These are phyloP conservation scores for Macrotrachela quadricornifera DNA, from an alignment of 1,140 invertebrate species.

Conservation along the genomic window DNA sequence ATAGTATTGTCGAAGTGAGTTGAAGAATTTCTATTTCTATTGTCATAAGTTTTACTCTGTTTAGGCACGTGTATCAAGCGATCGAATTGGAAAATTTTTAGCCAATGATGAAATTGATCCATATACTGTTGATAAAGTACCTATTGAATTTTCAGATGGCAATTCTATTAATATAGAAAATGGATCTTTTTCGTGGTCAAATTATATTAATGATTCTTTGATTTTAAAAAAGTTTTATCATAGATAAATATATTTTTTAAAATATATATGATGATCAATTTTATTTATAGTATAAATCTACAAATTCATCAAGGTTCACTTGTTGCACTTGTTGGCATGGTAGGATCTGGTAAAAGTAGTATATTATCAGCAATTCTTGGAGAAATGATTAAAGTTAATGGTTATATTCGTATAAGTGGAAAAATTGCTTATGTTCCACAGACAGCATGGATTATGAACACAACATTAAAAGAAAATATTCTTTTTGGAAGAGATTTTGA, in stretches of 20 bases:
- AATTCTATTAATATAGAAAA: no score
- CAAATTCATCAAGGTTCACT: slow-evolving; percentile 38
- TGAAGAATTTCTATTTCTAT: neutral
- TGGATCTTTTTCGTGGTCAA: no score
- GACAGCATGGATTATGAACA: slow-evolving; percentile 6
- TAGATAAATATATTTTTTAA: no score
- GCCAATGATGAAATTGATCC: slow-evolving; percentile 19
- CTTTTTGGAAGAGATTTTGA: slow-evolving; percentile 10
- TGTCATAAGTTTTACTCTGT: slow-evolving; percentile 8
- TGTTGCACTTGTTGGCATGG: slow-evolving; percentile 2
- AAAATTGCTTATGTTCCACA: slow-evolving; percentile 6
- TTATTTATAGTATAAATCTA: slow-evolving; percentile 1
- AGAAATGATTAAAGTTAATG: slow-evolving; percentile 4
- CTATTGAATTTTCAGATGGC: no score
- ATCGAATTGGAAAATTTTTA: slow-evolving; percentile 22
- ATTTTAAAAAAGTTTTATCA: no score
- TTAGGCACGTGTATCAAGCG: slow-evolving; percentile 23
- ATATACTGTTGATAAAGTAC: slow-evolving; percentile 12
- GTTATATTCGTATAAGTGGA: slow-evolving; percentile 2
- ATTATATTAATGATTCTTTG: no score
- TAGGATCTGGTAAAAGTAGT: slow-evolving; percentile 5
- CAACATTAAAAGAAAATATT: slow-evolving; percentile 6
- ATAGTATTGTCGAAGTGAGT: slow-evolving; percentile 39
- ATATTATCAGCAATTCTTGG: neutral
- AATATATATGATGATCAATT: no score